phyloP scores from a whole-genome alignment of 2,113 vertebrate species.

The Numenius arquata region DNA sequence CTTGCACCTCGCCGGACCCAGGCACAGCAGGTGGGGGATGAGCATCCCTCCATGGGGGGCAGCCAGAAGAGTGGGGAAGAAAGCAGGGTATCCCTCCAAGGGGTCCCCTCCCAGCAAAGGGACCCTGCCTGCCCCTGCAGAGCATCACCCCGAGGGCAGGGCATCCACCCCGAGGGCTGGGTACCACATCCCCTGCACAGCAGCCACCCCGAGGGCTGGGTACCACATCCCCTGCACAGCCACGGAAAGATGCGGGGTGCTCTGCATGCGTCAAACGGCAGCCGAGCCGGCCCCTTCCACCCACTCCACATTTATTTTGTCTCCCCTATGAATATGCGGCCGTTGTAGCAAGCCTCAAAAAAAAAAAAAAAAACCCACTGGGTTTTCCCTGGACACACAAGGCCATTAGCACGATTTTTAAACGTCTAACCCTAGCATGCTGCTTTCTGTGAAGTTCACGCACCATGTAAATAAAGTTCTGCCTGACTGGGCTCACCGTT shows the following conservation, averaged over 20 bases:
- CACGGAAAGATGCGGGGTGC: rapidly evolving
- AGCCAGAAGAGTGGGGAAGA: not conserved
- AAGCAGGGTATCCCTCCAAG: not conserved
- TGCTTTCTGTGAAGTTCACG: not conserved
- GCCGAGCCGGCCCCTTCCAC: not conserved
- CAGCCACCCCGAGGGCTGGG: not conserved
- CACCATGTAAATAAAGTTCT: not conserved
- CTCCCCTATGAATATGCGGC: rapidly evolving
- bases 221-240: not conserved
- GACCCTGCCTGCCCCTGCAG: not conserved
- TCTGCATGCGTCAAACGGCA: not conserved
- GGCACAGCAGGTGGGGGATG: rapidly evolving
- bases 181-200: not conserved
- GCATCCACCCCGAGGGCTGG: not conserved
- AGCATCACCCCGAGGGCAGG: not conserved
- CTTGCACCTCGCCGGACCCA: rapidly evolving
- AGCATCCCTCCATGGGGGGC: not conserved
- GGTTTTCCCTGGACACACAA: rapidly evolving
- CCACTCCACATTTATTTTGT: not conserved
- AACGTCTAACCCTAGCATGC: rapidly evolving
- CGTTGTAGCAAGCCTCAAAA: rapidly evolving
- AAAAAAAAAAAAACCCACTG: no score
- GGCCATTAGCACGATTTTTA: not conserved
- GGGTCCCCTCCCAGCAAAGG: not conserved
- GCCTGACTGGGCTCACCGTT: rapidly evolving